Evolutionary conservation across 2,888 invertebrate species (phyloP).

Genomic region (Drosophila maculinotata): DNA sequence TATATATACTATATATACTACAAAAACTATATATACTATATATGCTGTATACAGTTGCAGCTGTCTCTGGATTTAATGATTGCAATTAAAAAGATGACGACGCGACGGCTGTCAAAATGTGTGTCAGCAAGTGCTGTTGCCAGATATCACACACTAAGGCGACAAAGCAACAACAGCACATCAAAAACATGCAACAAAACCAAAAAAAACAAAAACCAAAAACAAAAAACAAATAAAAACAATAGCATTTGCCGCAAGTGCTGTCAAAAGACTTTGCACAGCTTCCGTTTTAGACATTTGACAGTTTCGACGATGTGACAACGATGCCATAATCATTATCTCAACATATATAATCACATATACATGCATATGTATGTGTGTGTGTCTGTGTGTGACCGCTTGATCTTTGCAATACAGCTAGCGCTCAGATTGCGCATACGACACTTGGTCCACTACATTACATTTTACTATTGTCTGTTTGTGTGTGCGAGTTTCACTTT

Average conservation of each 20-base stretch:
- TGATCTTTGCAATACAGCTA: conserved; percentile 37
- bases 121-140: conserved; percentile 47
- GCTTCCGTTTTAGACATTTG: conserved; percentile 69
- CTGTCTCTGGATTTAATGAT: conserved; percentile 41
- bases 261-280: conserved; percentile 64
- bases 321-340: conserved; percentile 58
- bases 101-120: conserved; percentile 56
- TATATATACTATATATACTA: not conserved
- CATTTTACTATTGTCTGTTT: conserved; percentile 12
- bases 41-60: not conserved
- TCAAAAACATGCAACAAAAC: conserved; percentile 3
- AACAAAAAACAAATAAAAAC: conserved; percentile 26
- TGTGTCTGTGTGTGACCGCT: conserved; percentile 1
- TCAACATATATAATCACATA: conserved; percentile 16
- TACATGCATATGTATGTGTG: not conserved
- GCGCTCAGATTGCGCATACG: conserved; percentile 47
- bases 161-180: conserved; percentile 15
- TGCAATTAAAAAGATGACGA: conserved; percentile 61
- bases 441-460: conserved; percentile 10
- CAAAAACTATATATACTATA: not conserved
- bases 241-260: conserved; percentile 42
- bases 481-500: conserved; percentile 36
- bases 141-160: conserved; percentile 23
- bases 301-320: conserved; percentile 54
- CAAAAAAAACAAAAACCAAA: not conserved